phyloP scores from a whole-genome alignment of 2,888 invertebrate species.

The Mantis religiosa region DNA sequence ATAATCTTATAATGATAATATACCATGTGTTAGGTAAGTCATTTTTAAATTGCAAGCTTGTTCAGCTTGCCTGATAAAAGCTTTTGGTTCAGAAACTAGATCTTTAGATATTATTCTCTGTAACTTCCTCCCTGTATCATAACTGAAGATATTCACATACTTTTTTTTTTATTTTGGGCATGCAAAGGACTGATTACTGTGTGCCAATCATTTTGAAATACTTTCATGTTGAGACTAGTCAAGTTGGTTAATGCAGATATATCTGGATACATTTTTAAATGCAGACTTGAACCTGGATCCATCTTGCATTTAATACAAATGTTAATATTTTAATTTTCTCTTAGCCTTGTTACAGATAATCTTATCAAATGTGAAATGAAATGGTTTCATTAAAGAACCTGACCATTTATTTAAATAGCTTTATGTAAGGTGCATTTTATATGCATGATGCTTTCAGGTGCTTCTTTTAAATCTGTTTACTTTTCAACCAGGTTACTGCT shows the following conservation, averaged over 20 bases:
- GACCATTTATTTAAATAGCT: neutral
- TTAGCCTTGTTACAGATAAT: neutral
- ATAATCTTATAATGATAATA: neutral
- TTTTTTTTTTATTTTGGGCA: neutral
- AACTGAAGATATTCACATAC: too few relatives aligned
- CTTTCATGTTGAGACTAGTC: neutral
- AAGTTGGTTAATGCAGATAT: neutral
- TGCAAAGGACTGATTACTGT: neutral
- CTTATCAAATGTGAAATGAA: neutral
- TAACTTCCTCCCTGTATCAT: too few relatives aligned
- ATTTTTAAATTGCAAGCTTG: neutral
- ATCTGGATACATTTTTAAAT: too few relatives aligned
- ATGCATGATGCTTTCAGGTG: neutral
- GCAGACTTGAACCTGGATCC: neutral
- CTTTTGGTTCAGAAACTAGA: neutral
- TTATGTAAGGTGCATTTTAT: neutral
- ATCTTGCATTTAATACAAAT: neutral
- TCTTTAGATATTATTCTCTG: neutral
- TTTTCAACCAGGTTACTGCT: neutral
- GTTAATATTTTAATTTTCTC: neutral
- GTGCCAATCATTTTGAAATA: neutral
- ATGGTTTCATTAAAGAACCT: neutral
- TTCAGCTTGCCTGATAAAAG: neutral
- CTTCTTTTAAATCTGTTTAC: neutral
- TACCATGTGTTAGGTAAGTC: too few relatives aligned